phyloP scores from a whole-genome alignment of 2,113 vertebrate genomes.

The Ptychochromis oligacanthus region DNA sequence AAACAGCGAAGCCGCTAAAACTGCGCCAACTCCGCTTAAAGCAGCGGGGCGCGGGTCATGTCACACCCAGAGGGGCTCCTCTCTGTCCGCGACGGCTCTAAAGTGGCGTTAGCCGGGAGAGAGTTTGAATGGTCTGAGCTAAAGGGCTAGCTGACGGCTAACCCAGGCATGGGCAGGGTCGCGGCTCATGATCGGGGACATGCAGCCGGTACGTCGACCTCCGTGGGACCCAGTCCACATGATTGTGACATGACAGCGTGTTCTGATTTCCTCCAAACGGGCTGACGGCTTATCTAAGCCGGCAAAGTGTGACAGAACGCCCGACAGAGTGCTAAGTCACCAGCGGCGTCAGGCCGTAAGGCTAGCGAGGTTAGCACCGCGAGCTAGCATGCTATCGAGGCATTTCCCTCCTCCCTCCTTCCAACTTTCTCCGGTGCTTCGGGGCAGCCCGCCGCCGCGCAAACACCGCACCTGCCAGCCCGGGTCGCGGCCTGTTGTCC shows the following conservation, averaged over 20 bases:
- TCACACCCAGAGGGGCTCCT: too few relatives aligned
- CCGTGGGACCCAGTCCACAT: fast-evolving
- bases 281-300: fast-evolving
- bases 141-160: constrained; percentile 32
- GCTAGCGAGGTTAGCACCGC: constrained; percentile 38
- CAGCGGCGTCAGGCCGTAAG: constrained; percentile 39
- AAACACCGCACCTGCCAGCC: neutral
- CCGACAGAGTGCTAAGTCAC: constrained; percentile 36
- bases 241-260: neutral
- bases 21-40: neutral
- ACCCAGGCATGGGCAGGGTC: constrained; percentile 67
- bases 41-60: fast-evolving
- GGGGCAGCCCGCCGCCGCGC: neutral
- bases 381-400: constrained; percentile 31
- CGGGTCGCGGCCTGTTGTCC: neutral
- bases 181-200: neutral
- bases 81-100: neutral
- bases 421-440: constrained; percentile 57
- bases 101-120: neutral
- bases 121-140: constrained; percentile 31
- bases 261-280: fast-evolving
- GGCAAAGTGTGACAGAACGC: fast-evolving
- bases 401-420: constrained; percentile 50
- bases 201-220: neutral
- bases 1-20: neutral